Percentiles rank a stretch among this genome's conserved stretches.
Conservation (phyloP, 2,797 vertebrate species). For the Sibirionetta formosa region DNA sequence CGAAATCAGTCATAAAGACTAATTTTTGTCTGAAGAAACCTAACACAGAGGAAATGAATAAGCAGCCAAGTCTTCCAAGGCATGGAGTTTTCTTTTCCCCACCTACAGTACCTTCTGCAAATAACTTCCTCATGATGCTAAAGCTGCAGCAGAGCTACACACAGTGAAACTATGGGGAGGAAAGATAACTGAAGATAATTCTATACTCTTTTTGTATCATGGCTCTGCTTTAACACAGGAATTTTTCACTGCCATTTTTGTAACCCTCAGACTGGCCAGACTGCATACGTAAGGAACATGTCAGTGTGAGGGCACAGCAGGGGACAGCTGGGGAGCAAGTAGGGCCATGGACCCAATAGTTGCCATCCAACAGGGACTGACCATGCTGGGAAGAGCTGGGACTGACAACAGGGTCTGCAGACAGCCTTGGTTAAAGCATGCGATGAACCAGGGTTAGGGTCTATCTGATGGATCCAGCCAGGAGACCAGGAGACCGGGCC, state of each 20-base stretch:
- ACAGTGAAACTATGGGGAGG: not conserved
- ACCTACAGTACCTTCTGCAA: conserved; percentile 41
- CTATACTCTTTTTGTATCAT: not conserved
- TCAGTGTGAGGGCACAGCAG: not conserved
- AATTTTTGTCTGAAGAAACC: conserved; percentile 1
- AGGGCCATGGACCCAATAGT: rapidly evolving
- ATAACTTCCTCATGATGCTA: conserved; percentile 38
- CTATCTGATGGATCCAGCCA: rapidly evolving
- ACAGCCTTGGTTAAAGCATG: rapidly evolving
- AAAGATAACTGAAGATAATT: not conserved
- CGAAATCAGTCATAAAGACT: conserved; percentile 12
- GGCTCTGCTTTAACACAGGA: not conserved
- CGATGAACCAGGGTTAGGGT: not conserved
- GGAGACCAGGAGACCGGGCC: not conserved
- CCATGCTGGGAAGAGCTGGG: rapidly evolving
- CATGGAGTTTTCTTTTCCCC: conserved; percentile 26
- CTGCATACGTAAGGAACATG: not conserved
- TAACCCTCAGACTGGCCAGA: not conserved
- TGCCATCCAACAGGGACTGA: too few relatives aligned
- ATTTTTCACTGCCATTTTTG: not conserved
- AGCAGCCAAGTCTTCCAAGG: not conserved
- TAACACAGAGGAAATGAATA: not conserved
- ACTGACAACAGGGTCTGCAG: not conserved
- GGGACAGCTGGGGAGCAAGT: rapidly evolving
- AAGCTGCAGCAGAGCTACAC: conserved; percentile 3